Evolutionary conservation across 2,113 vertebrate genomes (phyloP).

Genomic region (Osmerus eperlanus): DNA sequence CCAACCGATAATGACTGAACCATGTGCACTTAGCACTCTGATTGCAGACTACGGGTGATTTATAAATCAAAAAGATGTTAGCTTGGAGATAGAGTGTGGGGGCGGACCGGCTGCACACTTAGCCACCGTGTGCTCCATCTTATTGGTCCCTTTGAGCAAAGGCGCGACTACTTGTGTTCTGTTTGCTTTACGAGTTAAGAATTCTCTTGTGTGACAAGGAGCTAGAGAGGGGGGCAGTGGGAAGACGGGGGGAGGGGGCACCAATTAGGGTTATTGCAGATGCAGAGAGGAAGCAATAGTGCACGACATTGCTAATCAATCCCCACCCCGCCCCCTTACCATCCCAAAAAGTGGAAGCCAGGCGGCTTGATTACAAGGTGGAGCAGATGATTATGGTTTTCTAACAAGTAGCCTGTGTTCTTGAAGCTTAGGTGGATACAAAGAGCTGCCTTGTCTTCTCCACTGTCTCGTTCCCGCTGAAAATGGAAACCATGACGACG

Average conservation of each 20-base stretch:
- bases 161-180: constrained; percentile 36
- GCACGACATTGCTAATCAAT: constrained; percentile 66
- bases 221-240: constrained; percentile 5
- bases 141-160: constrained; percentile 58
- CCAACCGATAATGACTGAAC: constrained; percentile 62
- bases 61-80: constrained; percentile 66
- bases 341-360: constrained; percentile 8
- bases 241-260: constrained; percentile 27
- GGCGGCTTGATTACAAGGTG: constrained; percentile 8
- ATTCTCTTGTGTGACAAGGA: not conserved
- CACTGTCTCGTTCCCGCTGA: not conserved
- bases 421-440: not conserved
- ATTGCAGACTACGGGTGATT: constrained; percentile 69
- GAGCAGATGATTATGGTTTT: not conserved
- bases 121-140: constrained; percentile 60
- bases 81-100: constrained; percentile 48
- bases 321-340: constrained; percentile 43
- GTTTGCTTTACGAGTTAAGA: not conserved
- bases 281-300: constrained; percentile 66
- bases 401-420: not conserved
- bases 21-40: constrained; percentile 65
- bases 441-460: not conserved
- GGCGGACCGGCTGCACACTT: constrained; percentile 28
- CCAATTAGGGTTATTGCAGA: constrained; percentile 72
- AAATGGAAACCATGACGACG: constrained; percentile 18